Percentiles rank a stretch among this genome's conserved stretches.
phyloP scores from a whole-genome alignment of 1,140 invertebrate species.

The Drosophila teissieri region DNA sequence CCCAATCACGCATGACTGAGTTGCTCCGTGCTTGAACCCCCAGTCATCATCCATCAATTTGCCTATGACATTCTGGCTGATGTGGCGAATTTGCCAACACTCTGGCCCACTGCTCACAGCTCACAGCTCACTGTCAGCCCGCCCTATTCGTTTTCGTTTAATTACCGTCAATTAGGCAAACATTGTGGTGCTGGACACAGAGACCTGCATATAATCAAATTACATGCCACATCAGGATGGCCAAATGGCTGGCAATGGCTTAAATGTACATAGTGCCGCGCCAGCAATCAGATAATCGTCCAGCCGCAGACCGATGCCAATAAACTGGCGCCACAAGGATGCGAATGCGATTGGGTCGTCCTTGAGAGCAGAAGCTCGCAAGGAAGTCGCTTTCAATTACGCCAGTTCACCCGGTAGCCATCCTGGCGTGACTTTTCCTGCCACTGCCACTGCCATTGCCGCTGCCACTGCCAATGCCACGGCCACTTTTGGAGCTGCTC shows the following conservation, averaged over 20 bases:
- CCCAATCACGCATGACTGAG: slow-evolving; percentile 53
- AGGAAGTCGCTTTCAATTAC: slow-evolving; percentile 80
- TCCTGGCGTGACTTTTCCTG: slow-evolving; percentile 62
- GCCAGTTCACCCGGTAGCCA: slow-evolving; percentile 57
- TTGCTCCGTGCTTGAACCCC: slow-evolving; percentile 25
- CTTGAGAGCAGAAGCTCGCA: slow-evolving; percentile 46
- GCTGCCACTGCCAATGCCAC: slow-evolving; percentile 7
- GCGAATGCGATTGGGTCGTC: slow-evolving; percentile 38
- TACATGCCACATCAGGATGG: slow-evolving; percentile 39
- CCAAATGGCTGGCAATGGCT: background rate
- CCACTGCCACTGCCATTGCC: slow-evolving; percentile 49
- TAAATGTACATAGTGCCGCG: slow-evolving; percentile 36
- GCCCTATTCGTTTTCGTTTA: slow-evolving; percentile 42
- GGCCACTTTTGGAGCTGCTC: slow-evolving; percentile 14
- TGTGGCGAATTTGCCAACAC: slow-evolving; percentile 47
- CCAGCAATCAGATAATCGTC: slow-evolving; percentile 65
- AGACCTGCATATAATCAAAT: slow-evolving; percentile 59
- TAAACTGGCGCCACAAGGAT: slow-evolving; percentile 64
- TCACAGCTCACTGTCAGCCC: background rate
- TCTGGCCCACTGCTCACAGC: background rate
- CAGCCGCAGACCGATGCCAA: slow-evolving; percentile 54
- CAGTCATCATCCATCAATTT: slow-evolving; percentile 69
- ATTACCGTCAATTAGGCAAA: slow-evolving; percentile 77
- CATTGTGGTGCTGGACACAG: slow-evolving; percentile 29
- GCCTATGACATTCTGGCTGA: slow-evolving; percentile 40